Base-by-base conservation (phyloP, 2,797 vertebrate genomes). In the Sphenopsis melanotis region DNA sequence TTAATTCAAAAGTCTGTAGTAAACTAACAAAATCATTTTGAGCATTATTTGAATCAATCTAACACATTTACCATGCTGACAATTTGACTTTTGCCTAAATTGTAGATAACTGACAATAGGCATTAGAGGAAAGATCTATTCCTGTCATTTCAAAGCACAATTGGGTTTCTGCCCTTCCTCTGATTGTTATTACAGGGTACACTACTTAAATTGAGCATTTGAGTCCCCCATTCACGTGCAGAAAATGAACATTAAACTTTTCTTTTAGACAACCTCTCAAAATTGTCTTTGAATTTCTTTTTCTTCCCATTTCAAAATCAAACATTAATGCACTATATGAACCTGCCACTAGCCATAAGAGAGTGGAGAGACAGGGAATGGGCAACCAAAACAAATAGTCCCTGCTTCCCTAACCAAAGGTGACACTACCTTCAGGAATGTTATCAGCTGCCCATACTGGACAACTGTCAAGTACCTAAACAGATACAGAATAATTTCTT, bases 61-160 rank as follows among this genome's bases (percentile, higher is more conserved):
- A 87, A 65, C 18, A 55, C 90, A 89, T 80, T 80, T 76, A 32
- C 61, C 87, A 88, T 89, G 37, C 64, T 86, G 57, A 61, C 63
- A 95, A 92, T 81, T 75, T 82, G 89, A 74, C 93, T 96, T 94
- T 83, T 95, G 72, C 66, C 81, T 90, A 47, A 92, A 74, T 53
- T 90, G 77, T 70, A 56, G 61, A 37, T 53, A 95, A 81, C 49
- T 76, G 44, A 87, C 66, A 92, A 78, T 77, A 87, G 71, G 57
- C 50, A 68, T 75, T 57, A 1, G 2, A 65, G 47, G 34, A 79
- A 63, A 94, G 71, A 83, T 90, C 16, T 52, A 34, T 82, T 95
- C 89, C 44, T 84, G 29, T 39, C 12, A 87, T 74, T 94, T 84
- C 36, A 89, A 53, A 65, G 81, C 95, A 87, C 57, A 90, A 77